Evolutionary conservation across 2,797 vertebrate genomes (phyloP).

Genomic region (Halcyon badia): DNA sequence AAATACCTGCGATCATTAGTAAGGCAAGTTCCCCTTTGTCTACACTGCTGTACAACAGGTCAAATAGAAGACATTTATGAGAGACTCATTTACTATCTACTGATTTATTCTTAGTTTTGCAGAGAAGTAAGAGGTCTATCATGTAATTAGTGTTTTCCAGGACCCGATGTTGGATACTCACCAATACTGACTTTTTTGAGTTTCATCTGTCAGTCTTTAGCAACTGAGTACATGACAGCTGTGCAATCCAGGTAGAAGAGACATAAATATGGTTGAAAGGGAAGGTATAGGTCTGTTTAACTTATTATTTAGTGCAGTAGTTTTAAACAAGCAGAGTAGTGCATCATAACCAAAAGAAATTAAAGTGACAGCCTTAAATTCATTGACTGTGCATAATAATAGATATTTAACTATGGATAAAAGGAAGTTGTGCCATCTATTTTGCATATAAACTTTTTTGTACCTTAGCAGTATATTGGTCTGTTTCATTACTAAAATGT

Average conservation of each 20-base stretch:
- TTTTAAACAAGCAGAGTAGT: not conserved
- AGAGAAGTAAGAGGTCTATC: not conserved
- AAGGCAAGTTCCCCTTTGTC: not conserved
- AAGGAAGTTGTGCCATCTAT: not conserved
- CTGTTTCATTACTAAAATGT: not conserved
- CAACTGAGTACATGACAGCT: not conserved
- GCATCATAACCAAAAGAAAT: not conserved
- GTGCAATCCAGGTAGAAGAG: not conserved
- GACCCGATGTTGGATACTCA: not conserved
- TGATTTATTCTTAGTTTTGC: not conserved
- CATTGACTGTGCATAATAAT: not conserved
- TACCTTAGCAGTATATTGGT: not conserved
- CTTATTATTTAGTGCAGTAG: not conserved
- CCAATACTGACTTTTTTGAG: not conserved
- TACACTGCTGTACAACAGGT: not conserved
- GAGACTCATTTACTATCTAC: not conserved
- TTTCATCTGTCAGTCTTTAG: not conserved
- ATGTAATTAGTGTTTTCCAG: not conserved
- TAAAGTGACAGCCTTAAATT: not conserved
- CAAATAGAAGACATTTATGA: not conserved
- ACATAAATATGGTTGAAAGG: not conserved
- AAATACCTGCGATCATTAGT: not conserved
- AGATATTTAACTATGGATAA: not conserved
- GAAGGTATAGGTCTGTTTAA: not conserved
- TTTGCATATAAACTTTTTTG: not conserved